phyloP scores from a whole-genome alignment of 2,113 vertebrate genomes.

The Ageneiosus marmoratus region DNA sequence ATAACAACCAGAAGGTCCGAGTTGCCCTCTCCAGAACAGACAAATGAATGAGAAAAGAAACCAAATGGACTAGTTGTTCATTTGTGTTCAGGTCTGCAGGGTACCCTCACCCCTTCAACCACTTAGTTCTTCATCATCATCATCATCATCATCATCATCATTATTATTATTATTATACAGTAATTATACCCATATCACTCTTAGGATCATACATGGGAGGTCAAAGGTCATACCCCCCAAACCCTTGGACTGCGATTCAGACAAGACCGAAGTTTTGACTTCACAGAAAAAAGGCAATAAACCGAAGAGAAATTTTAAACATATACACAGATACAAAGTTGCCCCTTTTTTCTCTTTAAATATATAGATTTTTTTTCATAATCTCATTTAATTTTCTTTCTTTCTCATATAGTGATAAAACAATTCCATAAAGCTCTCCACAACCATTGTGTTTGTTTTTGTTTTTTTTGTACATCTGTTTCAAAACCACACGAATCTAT shows the following conservation, averaged over 20 bases:
- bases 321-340: slow-evolving; percentile 57
- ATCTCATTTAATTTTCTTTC: slow-evolving; percentile 57
- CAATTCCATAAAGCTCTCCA: slow-evolving; percentile 73
- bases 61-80: slow-evolving; percentile 23
- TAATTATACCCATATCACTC: neutral
- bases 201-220: slow-evolving; percentile 36
- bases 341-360: slow-evolving; percentile 21
- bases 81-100: slow-evolving; percentile 31
- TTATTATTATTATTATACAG: neutral
- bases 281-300: slow-evolving; percentile 37
- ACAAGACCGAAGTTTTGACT: slow-evolving; percentile 46
- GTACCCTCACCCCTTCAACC: slow-evolving; percentile 43
- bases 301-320: slow-evolving; percentile 39
- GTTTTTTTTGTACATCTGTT: slow-evolving; percentile 64
- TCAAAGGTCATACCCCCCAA: slow-evolving; percentile 52
- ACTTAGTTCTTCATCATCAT: slow-evolving; percentile 14
- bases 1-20: slow-evolving; percentile 41
- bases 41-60: slow-evolving; percentile 29
- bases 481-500: slow-evolving; percentile 75
- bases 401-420: slow-evolving; percentile 65
- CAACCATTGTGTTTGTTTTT: slow-evolving; percentile 64
- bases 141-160: neutral
- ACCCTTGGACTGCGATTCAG: slow-evolving; percentile 22
- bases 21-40: slow-evolving; percentile 51
- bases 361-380: slow-evolving; percentile 40